Base-by-base conservation (phyloP, 2,113 vertebrate species). In the Mirounga angustirostris region DNA sequence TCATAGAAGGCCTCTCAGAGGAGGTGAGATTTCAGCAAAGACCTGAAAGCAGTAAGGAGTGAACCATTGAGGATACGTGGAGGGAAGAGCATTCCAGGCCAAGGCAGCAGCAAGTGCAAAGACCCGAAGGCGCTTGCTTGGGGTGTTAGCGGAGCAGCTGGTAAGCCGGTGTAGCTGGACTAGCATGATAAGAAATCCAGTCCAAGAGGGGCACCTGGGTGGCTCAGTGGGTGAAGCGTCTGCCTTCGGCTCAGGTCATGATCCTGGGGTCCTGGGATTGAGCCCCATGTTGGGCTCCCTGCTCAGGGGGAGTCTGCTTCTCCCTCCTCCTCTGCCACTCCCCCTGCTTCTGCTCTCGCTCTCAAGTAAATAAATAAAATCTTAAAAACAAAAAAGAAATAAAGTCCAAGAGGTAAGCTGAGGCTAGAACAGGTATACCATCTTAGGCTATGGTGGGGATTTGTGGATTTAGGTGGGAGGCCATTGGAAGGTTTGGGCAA, bases 1-100 rank as follows among this genome's bases (percentile, higher is more conserved):
- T 92, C 89, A 92, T 13, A 93, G 86, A 96, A 63, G n/a, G 21
- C 50, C 74, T 86, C 50, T 93, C n/a, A 40, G 58, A 67, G 52
- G 33, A 84, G 78, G 10, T 67, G 67, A 88, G 61, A 63, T 54
- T 93, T n/a, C 95, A 79, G 74, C 46, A 67, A 92, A 97, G 73
- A 80, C 36, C 61, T 86, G 67, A 96, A 76, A 83, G 43, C 89
- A 67, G 22, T 52, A 71, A 46, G 22, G 19, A 61, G 30, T 85
- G 22, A 85, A 78, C 40, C 69, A 12, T 89, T 14, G 69, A 79
- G 61, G 28, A 30, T 84, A 40, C 10, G 14, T 74, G 18, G 30
- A 46, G 36, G 24, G 24, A 81, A 58, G 63, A 85, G 36, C 11
- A 93, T 85, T 85, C 33, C 46, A 65, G 71, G 86, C 43, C 63